phyloP scores from a whole-genome alignment of 2,888 invertebrate species.

The Patella caerulea region DNA sequence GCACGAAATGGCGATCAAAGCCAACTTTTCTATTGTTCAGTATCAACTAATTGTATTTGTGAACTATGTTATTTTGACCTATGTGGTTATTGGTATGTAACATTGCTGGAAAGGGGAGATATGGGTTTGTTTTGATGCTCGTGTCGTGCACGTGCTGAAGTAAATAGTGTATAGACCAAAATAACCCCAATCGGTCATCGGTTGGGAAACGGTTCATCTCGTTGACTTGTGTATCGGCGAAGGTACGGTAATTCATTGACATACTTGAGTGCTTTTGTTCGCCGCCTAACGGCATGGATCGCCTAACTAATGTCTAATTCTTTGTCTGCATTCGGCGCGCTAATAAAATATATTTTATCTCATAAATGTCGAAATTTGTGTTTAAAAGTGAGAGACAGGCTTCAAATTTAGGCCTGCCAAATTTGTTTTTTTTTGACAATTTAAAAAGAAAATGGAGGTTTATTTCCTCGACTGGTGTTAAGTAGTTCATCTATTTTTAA shows the following conservation, averaged over 20 bases:
- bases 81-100: slow-evolving; percentile 9
- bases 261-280: slow-evolving; percentile 34
- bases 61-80: slow-evolving; percentile 17
- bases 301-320: slow-evolving; percentile 1
- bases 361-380: no score
- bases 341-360: no score
- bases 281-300: not conserved
- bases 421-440: no score
- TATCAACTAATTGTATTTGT: slow-evolving; percentile 25
- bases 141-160: slow-evolving; percentile 32
- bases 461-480: no score
- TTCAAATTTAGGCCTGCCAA: no score
- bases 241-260: slow-evolving; percentile 16
- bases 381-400: no score
- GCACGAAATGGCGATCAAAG: slow-evolving; percentile 68
- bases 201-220: not conserved
- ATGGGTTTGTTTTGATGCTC: slow-evolving; percentile 20
- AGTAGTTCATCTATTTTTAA: no score
- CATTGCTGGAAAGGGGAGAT: not conserved
- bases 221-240: no score
- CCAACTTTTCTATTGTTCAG: slow-evolving; percentile 56
- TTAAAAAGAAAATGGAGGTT: no score
- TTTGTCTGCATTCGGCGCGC: not conserved
- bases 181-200: slow-evolving; percentile 10
- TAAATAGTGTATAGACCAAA: slow-evolving; percentile 31